phyloP scores from a whole-genome alignment of 2,888 invertebrate genomes.

The Lampropteryx suffumata region DNA sequence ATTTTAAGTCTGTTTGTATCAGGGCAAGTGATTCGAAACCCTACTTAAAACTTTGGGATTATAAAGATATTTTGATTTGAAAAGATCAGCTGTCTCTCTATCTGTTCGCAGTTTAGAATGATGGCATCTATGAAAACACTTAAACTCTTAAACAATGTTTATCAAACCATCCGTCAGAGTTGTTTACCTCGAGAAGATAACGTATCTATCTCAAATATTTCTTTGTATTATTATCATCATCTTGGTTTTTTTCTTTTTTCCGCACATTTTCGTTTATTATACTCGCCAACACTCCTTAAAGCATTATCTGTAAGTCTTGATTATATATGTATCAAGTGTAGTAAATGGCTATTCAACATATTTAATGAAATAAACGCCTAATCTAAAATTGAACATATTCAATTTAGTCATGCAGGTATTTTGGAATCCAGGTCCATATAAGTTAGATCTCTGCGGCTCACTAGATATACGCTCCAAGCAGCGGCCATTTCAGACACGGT shows the following conservation, averaged over 20 bases:
- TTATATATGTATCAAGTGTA: no score
- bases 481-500: conserved; percentile 55
- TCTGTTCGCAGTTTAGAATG: background rate
- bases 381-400: conserved; percentile 1
- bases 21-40: conserved; percentile 47
- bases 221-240: no score
- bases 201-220: no score
- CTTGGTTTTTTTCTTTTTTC: no score
- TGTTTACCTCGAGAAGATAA: no score
- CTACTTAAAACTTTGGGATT: conserved; percentile 25
- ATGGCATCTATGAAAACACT: no score
- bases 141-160: no score
- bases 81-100: background rate
- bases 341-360: no score
- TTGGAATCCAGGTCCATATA: conserved; percentile 9
- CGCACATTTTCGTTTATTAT: no score
- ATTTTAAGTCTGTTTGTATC: conserved; percentile 38
- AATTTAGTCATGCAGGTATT: conserved; percentile 12
- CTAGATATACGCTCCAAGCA: conserved; percentile 51
- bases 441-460: conserved; percentile 52
- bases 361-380: background rate
- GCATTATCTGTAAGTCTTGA: no score
- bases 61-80: conserved; percentile 11
- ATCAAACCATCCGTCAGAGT: no score
- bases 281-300: no score